Evolutionary conservation across 1,140 invertebrate genomes (phyloP).

Genomic region (Zaprionus gabonicus): DNA sequence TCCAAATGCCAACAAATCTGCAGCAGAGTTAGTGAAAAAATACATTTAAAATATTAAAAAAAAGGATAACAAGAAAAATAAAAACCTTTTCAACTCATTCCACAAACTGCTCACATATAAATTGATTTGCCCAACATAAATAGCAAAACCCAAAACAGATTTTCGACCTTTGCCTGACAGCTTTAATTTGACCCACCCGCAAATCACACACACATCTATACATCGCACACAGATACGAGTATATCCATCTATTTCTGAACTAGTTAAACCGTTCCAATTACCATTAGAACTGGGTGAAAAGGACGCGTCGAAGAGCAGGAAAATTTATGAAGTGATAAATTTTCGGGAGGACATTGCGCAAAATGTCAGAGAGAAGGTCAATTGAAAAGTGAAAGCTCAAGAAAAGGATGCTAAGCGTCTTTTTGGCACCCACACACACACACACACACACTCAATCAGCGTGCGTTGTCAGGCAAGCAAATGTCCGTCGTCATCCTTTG

Average conservation of each 20-base stretch:
- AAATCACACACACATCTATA: constrained; percentile 37
- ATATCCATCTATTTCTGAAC: constrained; percentile 34
- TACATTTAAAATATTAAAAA: background rate
- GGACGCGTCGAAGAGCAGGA: constrained; percentile 14
- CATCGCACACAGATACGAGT: background rate
- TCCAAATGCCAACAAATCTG: background rate
- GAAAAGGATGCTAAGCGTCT: constrained; percentile 67
- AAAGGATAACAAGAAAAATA: background rate
- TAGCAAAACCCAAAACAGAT: constrained; percentile 7
- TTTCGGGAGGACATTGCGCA: constrained; percentile 59
- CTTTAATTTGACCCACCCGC: constrained; percentile 57
- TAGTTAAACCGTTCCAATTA: constrained; percentile 61
- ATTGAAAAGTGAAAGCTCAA: constrained; percentile 79
- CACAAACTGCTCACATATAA: background rate
- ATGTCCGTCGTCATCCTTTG: constrained; percentile 51
- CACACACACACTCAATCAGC: constrained; percentile 58
- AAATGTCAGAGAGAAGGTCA: constrained; percentile 79
- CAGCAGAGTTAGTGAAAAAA: background rate
- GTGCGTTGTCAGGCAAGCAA: constrained; percentile 61
- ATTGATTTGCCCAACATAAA: constrained; percentile 4
- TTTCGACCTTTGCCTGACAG: constrained; percentile 29
- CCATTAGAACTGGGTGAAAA: constrained; percentile 45
- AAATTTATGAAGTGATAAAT: constrained; percentile 83
- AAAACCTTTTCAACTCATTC: background rate
- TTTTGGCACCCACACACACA: constrained; percentile 52